These are phyloP conservation scores for Lepilemur ruficaudatus DNA, from an alignment of 2,797 vertebrate genomes.

Conservation along the genomic window DNA sequence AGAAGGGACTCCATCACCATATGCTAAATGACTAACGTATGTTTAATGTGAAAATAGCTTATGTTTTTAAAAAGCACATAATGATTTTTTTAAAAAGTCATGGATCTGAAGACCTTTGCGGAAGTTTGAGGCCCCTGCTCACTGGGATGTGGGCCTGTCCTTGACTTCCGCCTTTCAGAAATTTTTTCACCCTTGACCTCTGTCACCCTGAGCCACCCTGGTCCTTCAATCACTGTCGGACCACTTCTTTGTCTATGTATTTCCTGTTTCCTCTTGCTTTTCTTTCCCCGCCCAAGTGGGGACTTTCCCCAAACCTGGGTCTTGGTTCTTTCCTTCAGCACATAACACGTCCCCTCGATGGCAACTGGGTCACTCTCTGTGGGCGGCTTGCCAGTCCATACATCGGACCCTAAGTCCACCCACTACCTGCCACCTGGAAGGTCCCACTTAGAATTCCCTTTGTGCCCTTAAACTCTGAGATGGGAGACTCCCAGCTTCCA, in stretches of 20 bases:
- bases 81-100: not conserved
- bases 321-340: not conserved
- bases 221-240: not conserved
- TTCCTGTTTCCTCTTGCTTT: conserved; percentile 20
- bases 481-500: not conserved
- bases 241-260: not conserved
- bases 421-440: not conserved
- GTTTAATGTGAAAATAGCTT: not conserved
- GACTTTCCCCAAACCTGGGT: not conserved
- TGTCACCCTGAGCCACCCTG: too few relatives aligned
- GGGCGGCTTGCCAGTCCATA: not conserved
- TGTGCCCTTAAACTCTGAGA: not conserved
- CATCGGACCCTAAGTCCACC: not conserved
- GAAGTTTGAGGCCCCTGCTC: not conserved
- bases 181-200: not conserved
- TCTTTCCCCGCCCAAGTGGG: not conserved
- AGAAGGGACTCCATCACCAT: not conserved
- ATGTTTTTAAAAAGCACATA: not conserved
- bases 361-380: not conserved
- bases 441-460: not conserved
- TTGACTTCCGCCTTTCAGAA: not conserved
- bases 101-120: not conserved
- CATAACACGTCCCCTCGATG: accelerated
- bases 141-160: not conserved
- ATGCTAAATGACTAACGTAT: not conserved